phyloP scores from a whole-genome alignment of 2,797 vertebrate species.

The Smutsia temminckii region DNA sequence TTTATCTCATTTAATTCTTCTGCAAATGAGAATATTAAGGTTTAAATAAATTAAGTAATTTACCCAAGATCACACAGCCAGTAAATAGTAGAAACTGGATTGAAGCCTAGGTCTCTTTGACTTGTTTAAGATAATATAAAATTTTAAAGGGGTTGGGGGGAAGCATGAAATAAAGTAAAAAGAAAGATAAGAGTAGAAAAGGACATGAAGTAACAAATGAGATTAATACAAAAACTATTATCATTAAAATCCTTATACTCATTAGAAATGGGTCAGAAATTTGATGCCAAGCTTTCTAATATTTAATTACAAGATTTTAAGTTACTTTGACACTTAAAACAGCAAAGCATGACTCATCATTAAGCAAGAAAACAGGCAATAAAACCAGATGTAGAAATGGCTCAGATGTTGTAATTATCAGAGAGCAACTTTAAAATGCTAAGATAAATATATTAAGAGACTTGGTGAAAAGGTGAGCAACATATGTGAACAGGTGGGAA shows the following conservation, averaged over 20 bases:
- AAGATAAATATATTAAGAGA: neutral
- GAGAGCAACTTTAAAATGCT: neutral
- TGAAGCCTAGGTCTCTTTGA: neutral
- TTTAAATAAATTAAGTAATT: neutral
- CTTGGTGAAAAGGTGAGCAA: neutral
- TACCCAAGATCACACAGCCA: neutral
- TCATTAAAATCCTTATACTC: neutral
- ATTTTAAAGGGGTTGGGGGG: neutral
- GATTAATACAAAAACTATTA: neutral
- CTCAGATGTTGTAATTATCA: neutral
- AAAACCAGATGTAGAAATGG: neutral
- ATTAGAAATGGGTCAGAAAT: slow-evolving; percentile 6
- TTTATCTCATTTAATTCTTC: neutral
- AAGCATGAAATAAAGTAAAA: neutral
- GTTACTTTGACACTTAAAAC: neutral
- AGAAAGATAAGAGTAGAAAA: neutral
- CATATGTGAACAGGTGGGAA: neutral
- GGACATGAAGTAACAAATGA: neutral
- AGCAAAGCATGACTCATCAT: neutral
- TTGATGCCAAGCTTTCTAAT: neutral
- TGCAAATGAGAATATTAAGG: neutral
- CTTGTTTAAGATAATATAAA: neutral
- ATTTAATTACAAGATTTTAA: slow-evolving; percentile 19
- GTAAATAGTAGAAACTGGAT: neutral
- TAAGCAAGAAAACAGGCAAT: neutral